Evolutionary conservation across 2,888 invertebrate genomes (phyloP).

Genomic region (Piscicola geometra): DNA sequence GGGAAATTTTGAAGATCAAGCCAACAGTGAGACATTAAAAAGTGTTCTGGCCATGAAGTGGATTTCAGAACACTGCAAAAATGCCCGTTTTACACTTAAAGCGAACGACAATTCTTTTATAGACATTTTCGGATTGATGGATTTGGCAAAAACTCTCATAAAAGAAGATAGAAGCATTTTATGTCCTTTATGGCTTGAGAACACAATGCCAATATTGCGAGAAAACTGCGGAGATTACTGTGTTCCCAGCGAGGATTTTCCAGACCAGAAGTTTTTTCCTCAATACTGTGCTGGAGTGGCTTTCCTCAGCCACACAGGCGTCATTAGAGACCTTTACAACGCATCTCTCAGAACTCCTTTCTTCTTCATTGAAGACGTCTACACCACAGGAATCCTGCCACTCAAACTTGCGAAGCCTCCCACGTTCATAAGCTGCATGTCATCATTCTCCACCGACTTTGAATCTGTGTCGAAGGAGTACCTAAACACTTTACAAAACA

Average conservation of each 20-base stretch:
- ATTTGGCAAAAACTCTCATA: constrained; percentile 31
- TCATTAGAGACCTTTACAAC: constrained; percentile 46
- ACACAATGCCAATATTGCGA: constrained; percentile 44
- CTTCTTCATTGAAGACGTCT: constrained; percentile 52
- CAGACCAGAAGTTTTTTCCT: constrained; percentile 45
- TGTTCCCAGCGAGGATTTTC: constrained; percentile 42
- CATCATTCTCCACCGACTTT: constrained; percentile 77
- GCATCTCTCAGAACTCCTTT: constrained; percentile 45
- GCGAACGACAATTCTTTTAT: constrained; percentile 47
- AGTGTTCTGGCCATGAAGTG: constrained; percentile 47
- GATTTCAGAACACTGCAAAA: constrained; percentile 44
- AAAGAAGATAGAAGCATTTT: constrained; percentile 33
- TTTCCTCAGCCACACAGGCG: constrained; percentile 46
- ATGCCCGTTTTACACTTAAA: constrained; percentile 45
- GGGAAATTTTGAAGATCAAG: constrained; percentile 46
- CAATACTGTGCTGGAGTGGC: constrained; percentile 51
- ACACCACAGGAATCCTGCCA: constrained; percentile 48
- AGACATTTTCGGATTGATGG: constrained; percentile 43
- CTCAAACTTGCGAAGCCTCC: constrained; percentile 44
- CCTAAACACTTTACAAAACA: constrained; percentile 15
- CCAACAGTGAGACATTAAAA: constrained; percentile 46
- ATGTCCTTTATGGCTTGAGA: constrained; percentile 44
- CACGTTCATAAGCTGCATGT: constrained; percentile 61
- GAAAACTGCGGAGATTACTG: constrained; percentile 44
- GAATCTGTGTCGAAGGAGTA: constrained; percentile 37